Evolutionary conservation across 1,140 invertebrate genomes (phyloP), one percentile per base, ranked within the genome.

Genomic region (Lepidostoma basale): DNA sequence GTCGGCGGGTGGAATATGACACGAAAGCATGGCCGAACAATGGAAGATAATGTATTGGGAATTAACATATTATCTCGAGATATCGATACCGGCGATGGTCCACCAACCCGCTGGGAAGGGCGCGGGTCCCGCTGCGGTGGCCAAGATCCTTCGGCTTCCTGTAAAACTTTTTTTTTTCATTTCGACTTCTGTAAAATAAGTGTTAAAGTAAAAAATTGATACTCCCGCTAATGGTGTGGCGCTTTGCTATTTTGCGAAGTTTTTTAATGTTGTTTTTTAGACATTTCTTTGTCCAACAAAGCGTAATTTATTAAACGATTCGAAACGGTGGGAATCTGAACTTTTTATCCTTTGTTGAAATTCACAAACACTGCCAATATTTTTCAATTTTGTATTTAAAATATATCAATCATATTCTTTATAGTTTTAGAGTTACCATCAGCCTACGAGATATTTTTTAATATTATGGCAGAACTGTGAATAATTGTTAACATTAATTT

Each of bases 31-130:
- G 9, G 45, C 2, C 8, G 22, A 5, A n/a, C 45, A n/a, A 49
- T 36, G 5, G 33, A 36, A n/a, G 33, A 36, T 12, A n/a, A 12
- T 49, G 9, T 49, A 8, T 2, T 22, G 9, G 25, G 9, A 49
- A 62, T 62, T 62, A 62, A 62, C 59, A 62, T 62, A 52, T 64
- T 64, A 52, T 52, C 28, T 39, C 18, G 14, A 6, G 33, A 3
- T 36, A 36, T 36, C 33, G 33, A 36, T 36, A 9, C 33, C 14
- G 10, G 5, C 14, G 1, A 56, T 33, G 28, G 30, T 22, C 52
- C 52, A 56, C 5, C 45, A 9, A 26, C 62, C 62, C 45, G 62
- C 44, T 10, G 62, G 20, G 26, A 30, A 12, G 62, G 62, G 62
- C 22, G 33, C 20, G 30, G 2, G 22, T 16, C 62, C 62, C 62